These are phyloP conservation scores for Dendrocincla tyrannina DNA, from an alignment of 2,797 vertebrate genomes.

Conservation along the genomic window DNA sequence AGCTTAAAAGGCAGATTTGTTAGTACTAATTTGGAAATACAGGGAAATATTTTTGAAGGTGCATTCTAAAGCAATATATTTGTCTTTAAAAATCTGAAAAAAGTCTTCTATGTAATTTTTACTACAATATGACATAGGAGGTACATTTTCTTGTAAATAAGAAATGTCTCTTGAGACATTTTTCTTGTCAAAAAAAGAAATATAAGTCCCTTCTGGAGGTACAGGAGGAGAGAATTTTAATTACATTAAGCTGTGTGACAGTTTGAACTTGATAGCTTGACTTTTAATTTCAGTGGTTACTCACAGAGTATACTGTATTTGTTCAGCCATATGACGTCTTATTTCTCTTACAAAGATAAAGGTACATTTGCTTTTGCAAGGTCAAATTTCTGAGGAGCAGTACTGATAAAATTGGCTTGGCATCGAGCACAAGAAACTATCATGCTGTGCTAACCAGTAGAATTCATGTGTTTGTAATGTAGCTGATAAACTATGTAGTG, in stretches of 20 bases:
- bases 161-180: background rate
- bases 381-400: conserved; percentile 49
- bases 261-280: conserved; percentile 53
- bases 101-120: rapidly evolving
- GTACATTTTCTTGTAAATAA: background rate
- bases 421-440: background rate
- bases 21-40: background rate
- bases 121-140: background rate
- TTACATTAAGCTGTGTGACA: conserved; percentile 27
- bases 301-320: conserved; percentile 12
- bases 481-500: background rate
- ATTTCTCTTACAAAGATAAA: conserved; percentile 51
- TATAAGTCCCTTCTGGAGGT: background rate
- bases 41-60: background rate
- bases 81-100: background rate
- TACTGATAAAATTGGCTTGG: conserved; percentile 48
- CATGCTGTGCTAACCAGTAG: conserved; percentile 34
- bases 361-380: conserved; percentile 48
- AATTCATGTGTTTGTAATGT: conserved; percentile 36
- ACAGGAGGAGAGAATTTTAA: conserved; percentile 20
- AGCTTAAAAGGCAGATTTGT: background rate
- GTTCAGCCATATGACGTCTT: conserved; percentile 56
- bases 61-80: background rate
- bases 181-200: background rate
- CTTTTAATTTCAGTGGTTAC: conserved; percentile 55